Conservation (phyloP, 2,113 vertebrate species). For the Ageneiosus marmoratus region DNA sequence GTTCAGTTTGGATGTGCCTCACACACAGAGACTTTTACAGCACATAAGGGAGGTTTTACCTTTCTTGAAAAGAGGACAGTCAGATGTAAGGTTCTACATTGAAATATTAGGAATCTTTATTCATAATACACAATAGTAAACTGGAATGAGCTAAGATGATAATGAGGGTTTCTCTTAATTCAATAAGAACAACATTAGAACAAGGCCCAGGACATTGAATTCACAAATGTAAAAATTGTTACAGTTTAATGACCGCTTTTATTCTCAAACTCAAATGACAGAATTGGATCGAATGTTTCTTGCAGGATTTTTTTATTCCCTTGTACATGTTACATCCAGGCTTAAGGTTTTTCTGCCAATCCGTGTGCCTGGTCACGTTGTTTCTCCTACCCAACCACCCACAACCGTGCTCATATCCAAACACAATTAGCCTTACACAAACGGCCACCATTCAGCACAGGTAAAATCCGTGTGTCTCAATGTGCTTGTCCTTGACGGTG, state of each 20-base stretch:
- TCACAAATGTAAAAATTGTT: background rate
- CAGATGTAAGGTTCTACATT: background rate
- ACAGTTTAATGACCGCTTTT: background rate
- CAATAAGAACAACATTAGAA: background rate
- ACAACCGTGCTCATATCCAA: background rate
- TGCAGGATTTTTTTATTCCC: background rate
- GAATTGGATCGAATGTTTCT: background rate
- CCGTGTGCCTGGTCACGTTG: conserved; percentile 14
- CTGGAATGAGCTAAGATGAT: background rate
- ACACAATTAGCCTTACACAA: conserved; percentile 16
- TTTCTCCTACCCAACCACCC: conserved; percentile 6
- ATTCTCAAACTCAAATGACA: background rate
- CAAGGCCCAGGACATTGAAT: background rate
- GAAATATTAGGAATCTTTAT: background rate
- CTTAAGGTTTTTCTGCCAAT: background rate
- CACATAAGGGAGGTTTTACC: background rate
- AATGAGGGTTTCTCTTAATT: background rate
- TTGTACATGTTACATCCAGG: background rate
- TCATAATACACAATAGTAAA: background rate
- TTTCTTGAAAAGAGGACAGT: background rate
- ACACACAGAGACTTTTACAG: background rate
- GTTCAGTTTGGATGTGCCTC: background rate
- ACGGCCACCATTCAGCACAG: background rate
- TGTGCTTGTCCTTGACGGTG: conserved; percentile 1
- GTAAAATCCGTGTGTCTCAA: conserved; percentile 13